These are phyloP conservation scores for Dolichallabes microphthalmus DNA, from an alignment of 2,113 vertebrate genomes.

Conservation along the genomic window DNA sequence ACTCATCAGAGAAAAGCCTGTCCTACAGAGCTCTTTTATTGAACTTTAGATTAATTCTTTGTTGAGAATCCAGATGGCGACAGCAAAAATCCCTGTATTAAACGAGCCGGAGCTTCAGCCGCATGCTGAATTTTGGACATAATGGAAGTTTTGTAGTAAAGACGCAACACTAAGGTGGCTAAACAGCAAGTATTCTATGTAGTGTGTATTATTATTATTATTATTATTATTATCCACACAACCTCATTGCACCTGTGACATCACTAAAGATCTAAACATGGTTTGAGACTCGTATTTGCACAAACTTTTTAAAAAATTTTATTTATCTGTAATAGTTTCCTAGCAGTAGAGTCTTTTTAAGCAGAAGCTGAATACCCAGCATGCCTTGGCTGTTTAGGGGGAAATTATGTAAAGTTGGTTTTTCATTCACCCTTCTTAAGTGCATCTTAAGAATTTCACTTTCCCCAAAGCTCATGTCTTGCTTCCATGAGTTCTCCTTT, in stretches of 20 bases:
- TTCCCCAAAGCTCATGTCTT: background rate
- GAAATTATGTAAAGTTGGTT: background rate
- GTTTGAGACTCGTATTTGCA: background rate
- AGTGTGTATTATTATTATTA: background rate
- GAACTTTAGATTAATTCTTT: background rate
- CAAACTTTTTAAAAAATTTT: background rate
- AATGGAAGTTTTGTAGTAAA: background rate
- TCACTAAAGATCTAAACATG: background rate
- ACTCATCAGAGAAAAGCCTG: background rate
- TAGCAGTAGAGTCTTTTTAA: background rate
- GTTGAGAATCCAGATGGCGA: background rate
- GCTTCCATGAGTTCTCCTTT: conserved; percentile 14
- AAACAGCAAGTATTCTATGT: background rate
- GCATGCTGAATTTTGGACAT: background rate
- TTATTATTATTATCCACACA: background rate
- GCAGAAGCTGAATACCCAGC: background rate
- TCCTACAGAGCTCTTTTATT: conserved; percentile 7
- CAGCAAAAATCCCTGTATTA: background rate
- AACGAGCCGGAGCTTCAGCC: background rate
- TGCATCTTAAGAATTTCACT: conserved; percentile 10
- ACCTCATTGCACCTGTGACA: background rate
- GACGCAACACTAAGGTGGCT: background rate
- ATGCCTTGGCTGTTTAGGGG: background rate
- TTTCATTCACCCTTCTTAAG: background rate
- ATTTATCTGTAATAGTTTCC: background rate